Evolutionary conservation across 2,888 invertebrate species (phyloP), one percentile per base, ranked within the genome.

Genomic region (Drosophila testacea): DNA sequence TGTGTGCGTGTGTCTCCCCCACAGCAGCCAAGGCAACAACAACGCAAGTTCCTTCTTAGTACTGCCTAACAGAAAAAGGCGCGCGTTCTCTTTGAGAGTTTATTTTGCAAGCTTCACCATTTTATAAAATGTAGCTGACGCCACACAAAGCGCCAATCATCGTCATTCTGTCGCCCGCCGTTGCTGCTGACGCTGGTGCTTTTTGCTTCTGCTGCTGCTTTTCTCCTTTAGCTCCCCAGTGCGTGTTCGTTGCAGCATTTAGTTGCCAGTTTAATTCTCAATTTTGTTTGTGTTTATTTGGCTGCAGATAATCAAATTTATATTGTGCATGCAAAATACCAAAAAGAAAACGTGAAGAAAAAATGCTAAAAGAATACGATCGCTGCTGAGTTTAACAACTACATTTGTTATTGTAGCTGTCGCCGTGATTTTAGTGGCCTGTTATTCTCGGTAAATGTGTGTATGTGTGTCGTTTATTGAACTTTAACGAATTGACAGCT

Each of bases 301-400:
- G 69, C 48, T 81, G 73, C 74, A 81, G 80, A 85, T 89, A 79
- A 89, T 87, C 77, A 87, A 87, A 83, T 72, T 83, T 84, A 83
- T 86, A 81, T 83, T 79, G 87, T 73, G 84, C 87, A 78, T 76
- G 81, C 67, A 60, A 81, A 81, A 69, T 60, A 63, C 16, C 56
- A 54, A 10, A 69, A 64, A 9, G 9, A 6, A 63, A 47, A 32
- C 32, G 47, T 28, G 46, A 10, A 36, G 62, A 80, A 69, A 65
- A 69, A 69, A 86, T 88, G 81, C 62, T 39, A 76, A 70, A 65
- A 56, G 62, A 56, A 57, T 68, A 57, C 67, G 69, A 83, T 72
- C 71, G 38, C 27, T 48, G 71, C 74, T 87, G 68, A 84, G 69
- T 72, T 64, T 64, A 69, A 78, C 73, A 71, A 63, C 68, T 28